Evolutionary conservation across 35 echinoderm and acorn worm genomes (phyloP), one percentile per base, ranked within the genome.

Genomic region (Stichopus chloronotus): DNA sequence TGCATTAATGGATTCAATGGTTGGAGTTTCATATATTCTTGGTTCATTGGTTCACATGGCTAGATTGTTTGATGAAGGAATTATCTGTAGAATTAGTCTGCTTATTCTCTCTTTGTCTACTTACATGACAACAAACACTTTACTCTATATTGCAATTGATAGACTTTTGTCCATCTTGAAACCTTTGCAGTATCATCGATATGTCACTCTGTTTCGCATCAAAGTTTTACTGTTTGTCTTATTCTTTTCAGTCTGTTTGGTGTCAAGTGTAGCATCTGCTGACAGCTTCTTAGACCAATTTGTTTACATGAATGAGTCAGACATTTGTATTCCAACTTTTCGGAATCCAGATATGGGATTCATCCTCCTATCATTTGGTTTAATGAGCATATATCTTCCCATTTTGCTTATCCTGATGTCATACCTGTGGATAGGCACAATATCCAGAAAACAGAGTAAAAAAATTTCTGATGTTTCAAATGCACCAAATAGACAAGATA

Each of bases 101-200:
- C 4, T 83, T 53, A 24, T 53, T 56, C 52, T 16, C 0, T 53
- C 55, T 12, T 0, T 83, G 7, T 83, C 25, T 56, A 13, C 13
- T 8, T 56, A 17, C 80, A 19, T 52, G 10, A 55, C 80, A 19
- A 83, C 43, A 4, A 17, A 83, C 4, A 55, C 53, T 56, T 6
- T 55, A 11, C 52, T 83, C 3, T 55, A 53, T 7, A 83, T 83
- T 55, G 80, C 80, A 9, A 10, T 83, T 13, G 80, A 83, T 52
- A 83, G 55, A 55, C 80, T 83, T 9, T 3, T 55, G n/a, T 83
- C 80, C 8, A 83, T 83, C 17, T 83, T 83, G 52, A 83, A 17
- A 20, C 80, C 80, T 43, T 56, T 83, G 13, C 43, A 17, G 17
- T 56, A 83, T 12, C 43, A 83, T n/a, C n/a, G 4, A 19, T 55